A percentile compares a stretch with the other conserved stretches of the same genome.
Conservation (phyloP, 1,140 invertebrate species). For the Battus philenor region DNA sequence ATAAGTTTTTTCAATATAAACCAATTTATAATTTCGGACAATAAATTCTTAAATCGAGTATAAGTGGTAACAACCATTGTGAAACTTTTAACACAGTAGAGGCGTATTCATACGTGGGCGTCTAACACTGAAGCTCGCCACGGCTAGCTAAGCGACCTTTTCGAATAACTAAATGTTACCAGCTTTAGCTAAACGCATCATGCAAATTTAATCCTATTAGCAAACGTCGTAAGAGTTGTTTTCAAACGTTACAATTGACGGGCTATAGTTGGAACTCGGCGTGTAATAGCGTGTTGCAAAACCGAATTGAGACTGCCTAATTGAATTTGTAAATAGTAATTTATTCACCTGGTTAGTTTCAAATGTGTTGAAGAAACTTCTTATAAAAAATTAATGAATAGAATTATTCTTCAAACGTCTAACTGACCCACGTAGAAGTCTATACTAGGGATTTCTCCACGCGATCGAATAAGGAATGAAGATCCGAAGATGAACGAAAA, state of each 20-base stretch:
- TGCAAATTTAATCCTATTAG: too few species aligned
- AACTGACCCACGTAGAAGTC: background rate
- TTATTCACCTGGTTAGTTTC: background rate
- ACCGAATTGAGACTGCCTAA: constrained; percentile 5
- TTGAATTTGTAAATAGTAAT: background rate
- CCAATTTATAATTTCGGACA: too few species aligned
- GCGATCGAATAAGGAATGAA: too few species aligned
- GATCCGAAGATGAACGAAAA: too few species aligned
- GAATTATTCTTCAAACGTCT: background rate
- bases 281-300: constrained; percentile 9
- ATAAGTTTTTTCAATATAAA: too few species aligned
- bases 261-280: background rate
- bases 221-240: constrained; percentile 1
- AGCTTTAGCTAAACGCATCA: too few species aligned
- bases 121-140: constrained; percentile 1
- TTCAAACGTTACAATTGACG: background rate
- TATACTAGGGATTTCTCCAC: too few species aligned
- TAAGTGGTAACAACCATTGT: constrained; percentile 23
- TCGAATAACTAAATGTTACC: constrained; percentile 4
- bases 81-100: constrained; percentile 29
- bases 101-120: constrained; percentile 27
- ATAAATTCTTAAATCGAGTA: too few species aligned
- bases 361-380: background rate
- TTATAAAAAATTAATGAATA: background rate
- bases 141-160: constrained; percentile 18